Evolutionary conservation across 2,888 invertebrate species (phyloP), one percentile per base, ranked within the genome.

Genomic region (Lithophane socia): DNA sequence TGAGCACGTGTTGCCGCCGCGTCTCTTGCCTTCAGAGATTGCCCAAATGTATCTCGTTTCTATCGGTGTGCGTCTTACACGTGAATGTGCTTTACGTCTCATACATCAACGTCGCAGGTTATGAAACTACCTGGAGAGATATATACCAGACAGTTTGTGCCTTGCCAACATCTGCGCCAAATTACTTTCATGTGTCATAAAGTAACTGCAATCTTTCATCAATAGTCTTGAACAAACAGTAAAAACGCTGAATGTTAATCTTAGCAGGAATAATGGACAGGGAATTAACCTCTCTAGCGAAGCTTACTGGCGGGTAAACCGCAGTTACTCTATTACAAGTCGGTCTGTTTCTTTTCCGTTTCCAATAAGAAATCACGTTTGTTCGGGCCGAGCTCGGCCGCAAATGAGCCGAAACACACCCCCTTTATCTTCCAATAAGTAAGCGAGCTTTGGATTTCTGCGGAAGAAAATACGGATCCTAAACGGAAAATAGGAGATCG

Each of bases 391-490:
- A 93, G 92, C 93, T 93, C 92, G 89, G 90, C 94, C 94, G 94
- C 94, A 95, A 96, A 96, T 95, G 96, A 95, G 93, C 94, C 96
- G 95, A 94, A 96, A 95, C 95, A 94, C 92, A 93, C 93, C 91
- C 94, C 93, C 92, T 95, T 95, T 96, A 95, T 96, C 95, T 94
- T 92, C 93, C 93, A 95, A 94, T 95, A 95, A 95, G 93, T 94
- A 94, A 95, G 90, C 92, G 90, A 93, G 92, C 93, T 94, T 94
- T 92, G 94, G 91, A 93, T 94, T 93, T 90, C 91, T 90, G 82
- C 78, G 87, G 88, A 86, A 89, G 90, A 90, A 93, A 94, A 94
- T 91, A 90, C 90, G 89, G 89, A 90, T 90, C 90, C 90, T 90
- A 92, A 92, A 91, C 90, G 91, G 89, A 91, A 92, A 93, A 92